Conservation (phyloP, 2,797 vertebrate genomes). For the Acipenser transmontanus region DNA sequence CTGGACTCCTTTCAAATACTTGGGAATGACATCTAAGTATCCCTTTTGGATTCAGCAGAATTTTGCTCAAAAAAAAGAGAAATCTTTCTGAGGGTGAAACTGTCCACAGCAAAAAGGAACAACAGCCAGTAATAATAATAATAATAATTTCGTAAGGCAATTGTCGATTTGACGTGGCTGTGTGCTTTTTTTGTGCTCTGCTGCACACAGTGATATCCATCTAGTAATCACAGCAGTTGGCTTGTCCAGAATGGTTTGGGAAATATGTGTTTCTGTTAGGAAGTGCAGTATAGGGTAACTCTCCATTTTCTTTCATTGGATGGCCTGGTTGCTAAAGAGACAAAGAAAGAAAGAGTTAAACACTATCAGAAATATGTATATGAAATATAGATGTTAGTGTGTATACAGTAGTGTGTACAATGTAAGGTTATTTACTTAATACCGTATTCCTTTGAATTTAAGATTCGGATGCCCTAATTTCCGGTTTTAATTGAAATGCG, state of each 20-base stretch:
- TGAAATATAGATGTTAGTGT: too few species aligned
- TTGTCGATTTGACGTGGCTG: background rate
- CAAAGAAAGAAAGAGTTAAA: background rate
- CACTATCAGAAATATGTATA: too few species aligned
- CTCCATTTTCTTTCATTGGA: constrained; percentile 34
- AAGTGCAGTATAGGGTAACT: constrained; percentile 32
- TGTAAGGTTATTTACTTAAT: too few species aligned
- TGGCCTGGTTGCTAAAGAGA: constrained; percentile 41
- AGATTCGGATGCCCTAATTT: too few species aligned
- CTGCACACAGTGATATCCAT: background rate
- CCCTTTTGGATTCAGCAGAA: background rate
- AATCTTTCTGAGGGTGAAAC: too few species aligned
- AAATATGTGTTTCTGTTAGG: constrained; percentile 40
- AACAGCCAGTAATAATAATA: background rate
- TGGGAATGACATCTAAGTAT: background rate
- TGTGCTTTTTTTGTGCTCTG: background rate
- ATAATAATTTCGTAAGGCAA: constrained; percentile 1
- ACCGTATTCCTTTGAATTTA: too few species aligned
- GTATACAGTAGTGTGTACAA: too few species aligned
- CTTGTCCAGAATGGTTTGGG: constrained; percentile 43
- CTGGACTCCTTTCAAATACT: background rate
- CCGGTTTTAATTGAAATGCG: too few species aligned
- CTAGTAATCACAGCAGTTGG: constrained; percentile 27
- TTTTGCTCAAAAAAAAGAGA: constrained; percentile 16
- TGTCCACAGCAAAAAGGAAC: background rate